Evolutionary conservation across 2,797 vertebrate species (phyloP).

Genomic region (Tamandua tetradactyla): DNA sequence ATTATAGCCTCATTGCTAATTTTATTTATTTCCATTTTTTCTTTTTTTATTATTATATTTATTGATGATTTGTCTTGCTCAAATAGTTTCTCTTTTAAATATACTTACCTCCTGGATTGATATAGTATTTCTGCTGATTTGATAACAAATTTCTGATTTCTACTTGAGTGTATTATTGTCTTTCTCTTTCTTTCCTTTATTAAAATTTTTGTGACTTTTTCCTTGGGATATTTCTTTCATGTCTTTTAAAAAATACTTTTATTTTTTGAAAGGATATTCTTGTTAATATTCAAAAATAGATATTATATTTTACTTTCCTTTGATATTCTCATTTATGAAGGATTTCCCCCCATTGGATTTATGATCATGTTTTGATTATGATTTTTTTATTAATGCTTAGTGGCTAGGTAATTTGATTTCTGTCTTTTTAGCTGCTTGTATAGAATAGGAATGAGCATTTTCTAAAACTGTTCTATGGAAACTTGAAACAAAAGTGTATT

Average conservation of each 20-base stretch:
- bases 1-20: not conserved
- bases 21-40: not conserved
- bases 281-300: not conserved
- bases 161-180: not conserved
- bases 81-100: not conserved
- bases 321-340: not conserved
- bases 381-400: not conserved
- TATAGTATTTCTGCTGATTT: not conserved
- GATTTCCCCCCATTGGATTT: not conserved
- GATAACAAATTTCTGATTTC: not conserved
- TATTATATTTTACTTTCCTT: not conserved
- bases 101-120: not conserved
- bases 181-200: not conserved
- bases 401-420: slow-evolving; percentile 8
- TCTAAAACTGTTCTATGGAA: slow-evolving; percentile 16
- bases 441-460: not conserved
- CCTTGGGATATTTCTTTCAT: not conserved
- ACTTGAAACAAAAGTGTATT: not conserved
- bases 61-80: not conserved
- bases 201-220: not conserved
- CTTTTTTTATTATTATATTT: not conserved
- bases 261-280: not conserved
- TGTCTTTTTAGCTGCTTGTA: not conserved
- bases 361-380: not conserved
- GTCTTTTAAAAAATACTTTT: not conserved